These are phyloP conservation scores for Tokudaia muenninki DNA, from an alignment of 2,797 vertebrate genomes.

Conservation along the genomic window DNA sequence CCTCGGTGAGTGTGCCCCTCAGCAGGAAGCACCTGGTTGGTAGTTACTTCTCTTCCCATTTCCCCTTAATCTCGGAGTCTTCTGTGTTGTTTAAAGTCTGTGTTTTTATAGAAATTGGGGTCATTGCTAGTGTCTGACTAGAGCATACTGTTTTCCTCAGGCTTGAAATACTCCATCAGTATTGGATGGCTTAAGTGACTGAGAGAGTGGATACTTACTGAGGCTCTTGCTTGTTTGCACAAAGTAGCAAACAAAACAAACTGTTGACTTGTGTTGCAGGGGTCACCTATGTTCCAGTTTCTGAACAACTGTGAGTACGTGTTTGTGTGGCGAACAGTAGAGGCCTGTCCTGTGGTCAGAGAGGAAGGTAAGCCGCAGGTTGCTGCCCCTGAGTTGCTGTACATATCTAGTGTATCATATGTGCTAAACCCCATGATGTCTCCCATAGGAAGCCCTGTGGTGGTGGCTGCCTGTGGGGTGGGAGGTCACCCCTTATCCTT, in stretches of 20 bases:
- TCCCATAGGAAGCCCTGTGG: background rate
- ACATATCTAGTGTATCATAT: too few species aligned
- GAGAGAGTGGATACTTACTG: background rate
- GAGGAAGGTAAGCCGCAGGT: slow-evolving; percentile 86
- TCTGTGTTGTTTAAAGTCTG: accelerated
- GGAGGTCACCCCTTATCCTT: background rate
- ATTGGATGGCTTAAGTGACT: accelerated
- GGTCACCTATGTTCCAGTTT: slow-evolving; percentile 93
- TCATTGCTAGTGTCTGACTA: background rate
- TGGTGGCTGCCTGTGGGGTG: accelerated
- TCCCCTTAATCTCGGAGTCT: background rate
- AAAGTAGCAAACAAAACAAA: background rate
- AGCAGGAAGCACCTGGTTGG: accelerated
- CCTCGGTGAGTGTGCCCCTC: slow-evolving; percentile 88
- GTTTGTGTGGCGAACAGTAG: slow-evolving; percentile 96
- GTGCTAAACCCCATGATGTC: accelerated
- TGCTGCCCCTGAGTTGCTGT: too few species aligned
- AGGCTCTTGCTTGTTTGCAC: background rate
- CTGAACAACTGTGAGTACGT: slow-evolving; percentile 94
- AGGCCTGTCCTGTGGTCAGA: slow-evolving; percentile 93
- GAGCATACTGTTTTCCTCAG: background rate
- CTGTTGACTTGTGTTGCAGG: slow-evolving; percentile 86
- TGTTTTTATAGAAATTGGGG: background rate
- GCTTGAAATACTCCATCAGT: background rate
- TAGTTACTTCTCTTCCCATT: accelerated